Conservation (phyloP, 2,113 vertebrate genomes). For the Meles meles region DNA sequence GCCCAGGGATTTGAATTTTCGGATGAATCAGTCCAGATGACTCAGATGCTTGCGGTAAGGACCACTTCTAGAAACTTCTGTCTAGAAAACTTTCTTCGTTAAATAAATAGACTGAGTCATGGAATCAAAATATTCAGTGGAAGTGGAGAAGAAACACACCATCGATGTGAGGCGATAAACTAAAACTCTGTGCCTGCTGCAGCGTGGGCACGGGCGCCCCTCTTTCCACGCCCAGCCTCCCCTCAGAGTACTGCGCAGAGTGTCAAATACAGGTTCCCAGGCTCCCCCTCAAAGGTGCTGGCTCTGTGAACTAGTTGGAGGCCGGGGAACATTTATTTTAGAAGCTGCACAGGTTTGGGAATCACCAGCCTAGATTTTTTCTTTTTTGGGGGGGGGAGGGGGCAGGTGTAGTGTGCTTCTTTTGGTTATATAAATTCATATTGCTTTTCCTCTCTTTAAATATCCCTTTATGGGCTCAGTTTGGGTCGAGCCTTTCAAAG, state of each 20-base stretch:
- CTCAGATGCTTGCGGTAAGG: not conserved
- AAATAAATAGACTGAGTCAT: not conserved
- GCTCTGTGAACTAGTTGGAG: not conserved
- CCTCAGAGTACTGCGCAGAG: not conserved
- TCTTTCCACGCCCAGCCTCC: not conserved
- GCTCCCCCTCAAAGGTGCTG: not conserved
- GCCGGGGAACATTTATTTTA: not conserved
- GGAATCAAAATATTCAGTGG: not conserved
- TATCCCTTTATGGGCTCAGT: not conserved
- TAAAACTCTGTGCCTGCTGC: not conserved
- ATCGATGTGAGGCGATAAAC: not conserved
- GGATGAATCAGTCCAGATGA: not conserved
- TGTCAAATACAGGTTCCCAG: not conserved
- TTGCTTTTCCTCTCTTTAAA: not conserved
- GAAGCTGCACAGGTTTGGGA: not conserved
- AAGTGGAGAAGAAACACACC: not conserved
- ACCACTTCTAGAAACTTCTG: not conserved
- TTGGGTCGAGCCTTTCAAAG: not conserved
- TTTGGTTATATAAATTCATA: not conserved
- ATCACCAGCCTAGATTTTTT: not conserved
- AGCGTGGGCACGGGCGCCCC: fast-evolving
- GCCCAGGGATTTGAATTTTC: not conserved
- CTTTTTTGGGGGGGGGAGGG: not conserved
- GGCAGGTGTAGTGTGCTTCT: not conserved
- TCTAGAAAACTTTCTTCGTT: not conserved